Base-by-base conservation (phyloP, 2,888 invertebrate species). In the Hirtodrosophila duncani region DNA sequence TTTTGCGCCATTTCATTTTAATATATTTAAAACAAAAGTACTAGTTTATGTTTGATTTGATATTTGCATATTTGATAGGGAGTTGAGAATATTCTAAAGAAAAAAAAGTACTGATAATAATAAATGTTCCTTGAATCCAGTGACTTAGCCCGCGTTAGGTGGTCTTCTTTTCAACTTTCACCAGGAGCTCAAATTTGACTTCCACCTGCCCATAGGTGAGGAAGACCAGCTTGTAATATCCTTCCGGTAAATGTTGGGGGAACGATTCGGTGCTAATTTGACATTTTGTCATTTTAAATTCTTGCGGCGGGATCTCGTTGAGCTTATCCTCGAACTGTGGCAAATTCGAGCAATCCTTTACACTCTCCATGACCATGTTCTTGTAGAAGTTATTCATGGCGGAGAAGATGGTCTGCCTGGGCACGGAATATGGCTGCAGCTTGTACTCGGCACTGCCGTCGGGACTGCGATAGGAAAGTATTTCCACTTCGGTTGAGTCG, bases 191-290 rank as follows among this genome's bases (percentile, higher is more conserved):
- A 3, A 9, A 16, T 0, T 1, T 2, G 2, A 49, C 8, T 2
- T 53, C 31, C 2, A 58, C n/a, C 0, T 26, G 1, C 1, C 70
- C 70, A 3, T 9, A 16, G 6, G 63, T 53, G 7, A 8, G 5
- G 3, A 63, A 5, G 1, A 17, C 6, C 0, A 68, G 0, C 31
- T 68, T 74, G 21, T 66, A 63, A 1, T 31, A 53, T 3, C 72
- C 68, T 0, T 52, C 50, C 4, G 62, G 57, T 31, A 74, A 2
- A 39, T 67, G 49, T n/a, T 59, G 49, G 0, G 72, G 72, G 0
- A 67, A 36, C 3, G 8, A 17, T 2, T 67, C 62, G 14, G 44
- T 45, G 1, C 38, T 53, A 13, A 70, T 8, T n/a, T 52, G 26
- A 38, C 72, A 74, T 5, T 48, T 41, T 1, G 49, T 14, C 1